phyloP scores from a whole-genome alignment of 2,797 vertebrate genomes.

The Mallotus villosus region DNA sequence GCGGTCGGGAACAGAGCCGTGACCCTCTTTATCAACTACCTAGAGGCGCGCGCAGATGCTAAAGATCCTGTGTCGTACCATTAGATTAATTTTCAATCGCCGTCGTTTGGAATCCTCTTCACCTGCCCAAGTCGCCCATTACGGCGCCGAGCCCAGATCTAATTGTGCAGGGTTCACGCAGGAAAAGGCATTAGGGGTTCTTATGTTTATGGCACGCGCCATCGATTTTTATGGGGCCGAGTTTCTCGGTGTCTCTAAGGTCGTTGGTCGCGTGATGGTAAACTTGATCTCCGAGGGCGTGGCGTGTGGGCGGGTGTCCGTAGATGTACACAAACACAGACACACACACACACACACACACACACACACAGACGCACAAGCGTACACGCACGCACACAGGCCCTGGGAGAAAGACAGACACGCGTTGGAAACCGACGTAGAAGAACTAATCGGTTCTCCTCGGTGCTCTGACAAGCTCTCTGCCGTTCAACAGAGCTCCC shows the following conservation, averaged over 20 bases:
- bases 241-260: constrained; percentile 54
- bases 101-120: constrained; percentile 72
- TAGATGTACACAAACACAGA: neutral
- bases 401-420: too few species aligned
- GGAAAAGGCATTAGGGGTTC: constrained; percentile 73
- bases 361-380: constrained; percentile 12
- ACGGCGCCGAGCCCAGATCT: constrained; percentile 73
- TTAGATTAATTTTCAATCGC: constrained; percentile 80
- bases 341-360: neutral
- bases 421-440: too few species aligned
- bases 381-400: neutral
- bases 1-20: constrained; percentile 46
- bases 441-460: too few species aligned
- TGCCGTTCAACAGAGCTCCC: constrained; percentile 30
- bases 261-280: constrained; percentile 34
- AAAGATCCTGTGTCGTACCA: constrained; percentile 74
- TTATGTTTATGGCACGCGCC: constrained; percentile 73
- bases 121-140: constrained; percentile 73
- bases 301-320: neutral
- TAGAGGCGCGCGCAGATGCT: constrained; percentile 69
- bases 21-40: constrained; percentile 62
- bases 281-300: constrained; percentile 55
- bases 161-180: constrained; percentile 76
- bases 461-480: constrained; percentile 47
- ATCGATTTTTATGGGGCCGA: constrained; percentile 70